Evolutionary conservation across 2,113 vertebrate genomes (phyloP), one percentile per base, ranked within the genome.

Genomic region (Myotis davidii): DNA sequence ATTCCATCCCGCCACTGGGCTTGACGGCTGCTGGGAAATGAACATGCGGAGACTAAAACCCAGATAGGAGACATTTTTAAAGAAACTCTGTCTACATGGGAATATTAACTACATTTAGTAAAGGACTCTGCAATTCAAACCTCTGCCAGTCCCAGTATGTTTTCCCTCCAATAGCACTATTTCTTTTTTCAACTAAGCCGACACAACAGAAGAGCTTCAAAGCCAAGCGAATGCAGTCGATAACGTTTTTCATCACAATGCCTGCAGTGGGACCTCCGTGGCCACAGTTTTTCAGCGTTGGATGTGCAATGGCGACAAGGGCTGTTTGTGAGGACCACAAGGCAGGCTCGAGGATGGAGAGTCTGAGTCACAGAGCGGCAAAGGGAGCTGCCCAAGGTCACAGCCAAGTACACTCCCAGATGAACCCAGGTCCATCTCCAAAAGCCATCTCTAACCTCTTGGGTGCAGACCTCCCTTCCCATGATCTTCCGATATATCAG

Each of bases 91-190:
- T 48, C 39, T 56, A 76, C 0, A 2, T 32, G 72, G 77, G 48
- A 83, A 81, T 72, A 87, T 23, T 65, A 86, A 94, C 94, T 64
- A 64, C 85, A 56, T 50, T 74, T 34, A 74, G 82, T 29, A 94
- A 94, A 97, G 78, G 95, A 96, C 52, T 85, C 85, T 50, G 95
- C 84, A 82, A 85, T 94, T 90, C 95, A 94, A 73, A 87, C 42
- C 45, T 56, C 83, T 45, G 78, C 50, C 16, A 14, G 37, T 72
- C 92, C 84, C 25, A 21, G 27, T 27, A 37, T 42, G 45, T 83
- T 73, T 72, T 85, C 77, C 77, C 59, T 23, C 59, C 77, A 83
- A 18, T 37, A 42, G 27, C 13, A 69, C 18, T 77, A 61, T 74
- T 54, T 79, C 21, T 73, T 29, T 83, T 74, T 45, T 14, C 29